These are phyloP conservation scores for Dryoscopus gambensis DNA, from an alignment of 2,113 vertebrate genomes.

Conservation along the genomic window DNA sequence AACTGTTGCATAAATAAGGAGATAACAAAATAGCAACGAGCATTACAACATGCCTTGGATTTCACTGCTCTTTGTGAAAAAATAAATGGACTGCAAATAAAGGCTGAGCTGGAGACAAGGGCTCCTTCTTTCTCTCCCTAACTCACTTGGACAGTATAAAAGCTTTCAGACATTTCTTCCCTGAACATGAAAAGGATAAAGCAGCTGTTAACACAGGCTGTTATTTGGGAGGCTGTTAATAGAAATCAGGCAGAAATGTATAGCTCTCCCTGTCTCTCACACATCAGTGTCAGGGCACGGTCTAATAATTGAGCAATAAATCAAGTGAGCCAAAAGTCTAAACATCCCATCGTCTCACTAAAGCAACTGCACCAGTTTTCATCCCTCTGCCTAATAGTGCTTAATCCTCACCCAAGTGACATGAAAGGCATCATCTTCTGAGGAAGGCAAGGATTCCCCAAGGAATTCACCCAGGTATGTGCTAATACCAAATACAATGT, in stretches of 20 bases:
- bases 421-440: background rate
- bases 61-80: background rate
- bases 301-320: constrained; percentile 32
- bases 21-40: background rate
- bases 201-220: constrained; percentile 3
- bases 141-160: background rate
- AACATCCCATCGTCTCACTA: background rate
- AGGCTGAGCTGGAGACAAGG: background rate
- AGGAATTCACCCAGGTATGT: background rate
- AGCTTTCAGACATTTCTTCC: constrained; percentile 27
- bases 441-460: constrained; percentile 19
- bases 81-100: background rate
- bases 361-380: background rate
- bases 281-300: background rate
- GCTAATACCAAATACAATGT: background rate
- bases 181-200: background rate
- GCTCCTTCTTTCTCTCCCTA: background rate
- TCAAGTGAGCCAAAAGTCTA: constrained; percentile 17
- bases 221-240: background rate
- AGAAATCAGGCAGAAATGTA: constrained; percentile 30
- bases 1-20: background rate
- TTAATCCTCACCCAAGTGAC: constrained; percentile 3
- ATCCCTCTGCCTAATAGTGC: background rate
- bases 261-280: background rate
- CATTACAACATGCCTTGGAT: background rate